Evolutionary conservation across 2,797 vertebrate genomes (phyloP).

Genomic region (Aselliscus stoliczkanus): DNA sequence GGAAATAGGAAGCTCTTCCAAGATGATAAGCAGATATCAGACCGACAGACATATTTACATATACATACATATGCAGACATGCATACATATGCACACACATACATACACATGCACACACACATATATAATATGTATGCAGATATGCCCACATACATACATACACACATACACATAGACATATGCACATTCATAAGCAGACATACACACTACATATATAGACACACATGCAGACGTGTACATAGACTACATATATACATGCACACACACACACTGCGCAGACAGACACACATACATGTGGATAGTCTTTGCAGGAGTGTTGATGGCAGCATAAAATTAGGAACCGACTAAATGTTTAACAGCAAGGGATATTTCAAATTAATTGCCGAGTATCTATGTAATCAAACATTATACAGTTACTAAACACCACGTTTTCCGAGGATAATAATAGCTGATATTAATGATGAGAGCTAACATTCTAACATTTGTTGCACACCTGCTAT

Average conservation of each 20-base stretch:
- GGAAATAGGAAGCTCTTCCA: not conserved
- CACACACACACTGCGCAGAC: fast-evolving
- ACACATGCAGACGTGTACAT: not conserved
- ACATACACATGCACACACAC: too few species aligned
- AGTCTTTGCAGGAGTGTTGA: not conserved
- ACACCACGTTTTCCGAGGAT: not conserved
- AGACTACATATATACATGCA: not conserved
- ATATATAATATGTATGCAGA: not conserved
- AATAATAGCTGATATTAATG: not conserved
- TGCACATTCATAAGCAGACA: not conserved
- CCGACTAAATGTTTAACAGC: not conserved
- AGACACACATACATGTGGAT: too few species aligned
- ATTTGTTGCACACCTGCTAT: not conserved
- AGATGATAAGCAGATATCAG: not conserved
- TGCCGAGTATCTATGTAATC: not conserved
- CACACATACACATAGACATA: too few species aligned
- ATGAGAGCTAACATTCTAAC: not conserved
- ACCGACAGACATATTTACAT: not conserved
- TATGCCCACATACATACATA: too few species aligned
- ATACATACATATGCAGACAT: not conserved
- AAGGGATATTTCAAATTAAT: not conserved
- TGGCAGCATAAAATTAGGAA: not conserved
- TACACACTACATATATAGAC: fast-evolving
- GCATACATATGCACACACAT: too few species aligned
- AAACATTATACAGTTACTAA: not conserved